phyloP scores from a whole-genome alignment of 2,113 vertebrate species.

The Cichladusa arquata region DNA sequence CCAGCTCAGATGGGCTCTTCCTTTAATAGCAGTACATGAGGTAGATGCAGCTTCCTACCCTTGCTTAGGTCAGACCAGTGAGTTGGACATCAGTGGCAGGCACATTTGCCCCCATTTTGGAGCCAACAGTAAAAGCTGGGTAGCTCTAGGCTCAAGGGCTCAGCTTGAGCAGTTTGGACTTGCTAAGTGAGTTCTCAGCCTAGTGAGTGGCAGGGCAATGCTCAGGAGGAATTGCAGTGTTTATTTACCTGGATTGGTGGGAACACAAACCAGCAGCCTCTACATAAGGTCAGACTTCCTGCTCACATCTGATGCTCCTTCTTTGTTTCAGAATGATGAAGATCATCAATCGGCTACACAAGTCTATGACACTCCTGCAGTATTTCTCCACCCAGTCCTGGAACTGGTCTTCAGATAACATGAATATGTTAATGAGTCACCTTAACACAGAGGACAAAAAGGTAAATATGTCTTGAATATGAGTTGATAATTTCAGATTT shows the following conservation, averaged over 20 bases:
- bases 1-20: not conserved
- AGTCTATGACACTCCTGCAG: conserved; percentile 83
- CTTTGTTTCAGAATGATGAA: conserved; percentile 85
- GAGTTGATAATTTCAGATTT: not conserved
- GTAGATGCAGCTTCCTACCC: not conserved
- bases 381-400: conserved; percentile 91
- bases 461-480: conserved; percentile 60
- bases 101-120: not conserved
- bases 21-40: accelerated
- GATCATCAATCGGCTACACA: conserved; percentile 88
- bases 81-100: not conserved
- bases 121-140: not conserved
- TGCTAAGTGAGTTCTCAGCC: not conserved
- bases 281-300: not conserved
- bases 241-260: not conserved
- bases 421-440: conserved; percentile 87
- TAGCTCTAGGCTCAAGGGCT: not conserved
- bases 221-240: not conserved
- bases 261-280: not conserved
- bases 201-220: not conserved
- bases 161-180: not conserved
- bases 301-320: not conserved
- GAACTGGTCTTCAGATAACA: conserved; percentile 93
- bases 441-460: conserved; percentile 88
- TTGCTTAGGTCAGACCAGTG: not conserved